A percentile compares a stretch with the other conserved stretches of the same genome.
Evolutionary conservation across 64 coral and sea anemone genomes (phyloP).

Genomic region (Stichodactyla helianthus): DNA sequence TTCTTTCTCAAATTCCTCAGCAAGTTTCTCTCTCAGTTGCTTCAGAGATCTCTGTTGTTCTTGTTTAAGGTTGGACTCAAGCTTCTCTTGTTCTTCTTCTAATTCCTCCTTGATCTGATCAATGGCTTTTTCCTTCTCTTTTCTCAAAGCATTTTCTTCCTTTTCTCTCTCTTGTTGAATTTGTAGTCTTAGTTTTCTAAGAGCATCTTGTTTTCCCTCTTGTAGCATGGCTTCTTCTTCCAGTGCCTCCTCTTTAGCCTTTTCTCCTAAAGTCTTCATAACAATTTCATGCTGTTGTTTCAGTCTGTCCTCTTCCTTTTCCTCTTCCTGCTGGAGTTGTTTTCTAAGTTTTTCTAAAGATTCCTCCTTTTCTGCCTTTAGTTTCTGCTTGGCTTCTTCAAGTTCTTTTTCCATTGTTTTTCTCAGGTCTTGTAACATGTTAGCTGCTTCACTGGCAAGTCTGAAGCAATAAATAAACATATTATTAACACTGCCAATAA

Average conservation of each 20-base stretch:
- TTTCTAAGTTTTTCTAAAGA: conserved; percentile 58
- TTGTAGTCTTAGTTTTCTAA: conserved; percentile 68
- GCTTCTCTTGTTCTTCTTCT: conserved; percentile 67
- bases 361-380: conserved; percentile 70
- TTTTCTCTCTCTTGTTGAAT: conserved; percentile 80
- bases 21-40: conserved; percentile 61
- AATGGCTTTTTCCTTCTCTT: conserved; percentile 54
- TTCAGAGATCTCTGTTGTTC: conserved; percentile 35
- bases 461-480: background rate
- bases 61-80: conserved; percentile 50
- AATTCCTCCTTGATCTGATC: conserved; percentile 58
- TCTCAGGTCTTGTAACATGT: conserved; percentile 66
- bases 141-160: conserved; percentile 54
- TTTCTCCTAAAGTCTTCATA: conserved; percentile 81
- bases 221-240: conserved; percentile 93
- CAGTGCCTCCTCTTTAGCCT: conserved; percentile 70
- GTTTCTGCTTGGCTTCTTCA: conserved; percentile 74
- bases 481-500: background rate
- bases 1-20: conserved; percentile 59
- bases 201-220: conserved; percentile 72
- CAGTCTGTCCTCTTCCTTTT: conserved; percentile 67
- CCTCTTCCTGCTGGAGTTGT: conserved; percentile 52
- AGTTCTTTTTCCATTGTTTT: conserved; percentile 82
- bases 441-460: conserved; percentile 69
- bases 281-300: conserved; percentile 69